These are phyloP conservation scores for Troides oblongomaculatus DNA, from an alignment of 2,888 invertebrate species.

Conservation along the genomic window DNA sequence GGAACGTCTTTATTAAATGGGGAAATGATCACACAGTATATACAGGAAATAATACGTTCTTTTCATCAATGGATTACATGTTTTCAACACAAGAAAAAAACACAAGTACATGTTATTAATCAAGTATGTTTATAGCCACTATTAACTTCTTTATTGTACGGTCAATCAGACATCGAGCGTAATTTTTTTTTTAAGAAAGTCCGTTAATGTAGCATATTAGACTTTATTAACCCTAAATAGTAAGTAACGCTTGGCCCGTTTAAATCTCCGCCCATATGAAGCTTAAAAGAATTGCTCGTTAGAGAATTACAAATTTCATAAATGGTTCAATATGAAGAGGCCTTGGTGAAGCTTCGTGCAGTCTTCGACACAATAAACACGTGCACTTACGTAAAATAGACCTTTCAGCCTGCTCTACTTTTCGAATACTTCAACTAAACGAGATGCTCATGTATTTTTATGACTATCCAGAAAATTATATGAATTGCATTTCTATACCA, in stretches of 20 bases:
- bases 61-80: background rate
- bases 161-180: background rate
- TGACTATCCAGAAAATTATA: constrained; percentile 35
- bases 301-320: background rate
- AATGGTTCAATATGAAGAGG: background rate
- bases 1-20: background rate
- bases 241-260: constrained; percentile 37
- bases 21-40: constrained; percentile 6
- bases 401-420: constrained; percentile 55
- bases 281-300: background rate
- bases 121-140: too few species aligned
- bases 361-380: constrained; percentile 23
- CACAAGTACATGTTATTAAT: too few species aligned
- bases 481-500: constrained; percentile 1
- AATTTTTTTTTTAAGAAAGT: background rate
- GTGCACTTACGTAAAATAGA: constrained; percentile 40
- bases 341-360: background rate
- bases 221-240: constrained; percentile 3
- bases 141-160: too few species aligned
- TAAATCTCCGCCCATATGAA: constrained; percentile 32
- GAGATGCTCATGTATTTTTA: constrained; percentile 52
- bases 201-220: constrained; percentile 2
- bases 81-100: background rate
- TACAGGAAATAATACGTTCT: background rate
- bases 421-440: constrained; percentile 46